Base-by-base conservation (phyloP, 1,140 invertebrate species). In the Drosophila bifasciata region DNA sequence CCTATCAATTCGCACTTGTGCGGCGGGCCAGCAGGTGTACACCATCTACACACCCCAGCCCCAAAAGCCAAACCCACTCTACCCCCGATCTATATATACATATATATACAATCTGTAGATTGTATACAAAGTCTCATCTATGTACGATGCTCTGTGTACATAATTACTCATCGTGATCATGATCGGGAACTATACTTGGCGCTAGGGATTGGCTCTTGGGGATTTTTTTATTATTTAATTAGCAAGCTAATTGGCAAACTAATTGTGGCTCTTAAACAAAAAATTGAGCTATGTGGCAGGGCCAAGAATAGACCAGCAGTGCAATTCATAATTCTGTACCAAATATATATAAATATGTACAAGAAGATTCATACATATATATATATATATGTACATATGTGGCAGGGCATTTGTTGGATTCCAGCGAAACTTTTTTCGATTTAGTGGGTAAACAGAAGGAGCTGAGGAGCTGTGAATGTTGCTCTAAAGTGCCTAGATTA, bases 181-280 rank as follows among this genome's bases (percentile, higher is more conserved):
- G 40, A 40, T 70, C 52, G 41, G 32, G 64, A 59, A 80, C 76
- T 56, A 16, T 75, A 55, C 60, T 53, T 64, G 58, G 55, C 28
- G 39, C 39, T 17, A 46, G 44, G 19, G 2, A 21, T 21, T 21
- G 19, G 43, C 68, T 70, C 68, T 45, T 72, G 68, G 62, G 45
- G 66, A n/a, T n/a, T 83, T 76, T 76, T 86, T 86, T 88, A 86
- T 86, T 86, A 86, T 86, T 83, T 88, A 86, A 88, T 88, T 89
- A 88, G 84, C 79, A 79, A 83, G 79, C 83, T 89, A 88, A 88
- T 88, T 88, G 84, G 83, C 84, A 88, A 81, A 57, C 72, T 68
- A 67, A 76, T 68, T 88, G 78, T 67, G 64, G 49, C 50, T 64
- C 59, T 69, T 36, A 50, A 39, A 46, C 19, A 44, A 66, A 58